Percentiles rank a stretch among this genome's conserved stretches.
These are phyloP conservation scores for Gnathochromis pfefferi DNA, from an alignment of 2,113 vertebrate genomes.

Conservation along the genomic window DNA sequence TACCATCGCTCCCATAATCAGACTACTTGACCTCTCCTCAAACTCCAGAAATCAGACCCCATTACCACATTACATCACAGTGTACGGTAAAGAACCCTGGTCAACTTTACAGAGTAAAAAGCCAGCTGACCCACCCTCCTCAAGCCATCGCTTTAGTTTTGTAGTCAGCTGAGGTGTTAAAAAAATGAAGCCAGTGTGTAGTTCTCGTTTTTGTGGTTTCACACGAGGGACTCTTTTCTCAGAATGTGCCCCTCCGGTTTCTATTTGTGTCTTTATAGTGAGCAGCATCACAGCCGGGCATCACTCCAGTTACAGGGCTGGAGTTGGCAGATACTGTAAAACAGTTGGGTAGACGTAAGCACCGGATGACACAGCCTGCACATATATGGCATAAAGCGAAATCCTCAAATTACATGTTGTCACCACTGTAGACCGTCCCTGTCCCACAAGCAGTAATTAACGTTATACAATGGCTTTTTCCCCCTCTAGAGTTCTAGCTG, in stretches of 20 bases:
- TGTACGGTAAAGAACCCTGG: background rate
- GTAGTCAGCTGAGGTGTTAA: background rate
- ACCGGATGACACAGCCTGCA: conserved; percentile 30
- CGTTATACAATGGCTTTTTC: conserved; percentile 9
- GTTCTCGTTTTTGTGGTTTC: background rate
- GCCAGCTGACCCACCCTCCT: background rate
- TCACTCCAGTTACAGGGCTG: conserved; percentile 28
- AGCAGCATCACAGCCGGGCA: conserved; percentile 33
- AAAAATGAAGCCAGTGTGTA: background rate
- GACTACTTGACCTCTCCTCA: background rate
- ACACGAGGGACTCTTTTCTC: background rate
- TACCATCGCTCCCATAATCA: background rate
- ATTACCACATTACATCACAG: background rate
- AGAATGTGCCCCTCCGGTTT: background rate
- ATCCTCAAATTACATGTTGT: conserved; percentile 64
- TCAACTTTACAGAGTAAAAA: background rate
- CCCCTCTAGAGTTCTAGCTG: background rate
- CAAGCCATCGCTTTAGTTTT: background rate
- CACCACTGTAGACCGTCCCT: conserved; percentile 13
- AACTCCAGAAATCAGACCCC: background rate
- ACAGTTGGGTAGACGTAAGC: conserved; percentile 27
- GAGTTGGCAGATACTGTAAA: conserved; percentile 35
- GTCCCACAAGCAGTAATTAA: conserved; percentile 51
- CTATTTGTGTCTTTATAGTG: conserved; percentile 36
- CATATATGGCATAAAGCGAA: conserved; percentile 35